Evolutionary conservation across 2,888 invertebrate species (phyloP).

Genomic region (Nephrocerus scutellatus): DNA sequence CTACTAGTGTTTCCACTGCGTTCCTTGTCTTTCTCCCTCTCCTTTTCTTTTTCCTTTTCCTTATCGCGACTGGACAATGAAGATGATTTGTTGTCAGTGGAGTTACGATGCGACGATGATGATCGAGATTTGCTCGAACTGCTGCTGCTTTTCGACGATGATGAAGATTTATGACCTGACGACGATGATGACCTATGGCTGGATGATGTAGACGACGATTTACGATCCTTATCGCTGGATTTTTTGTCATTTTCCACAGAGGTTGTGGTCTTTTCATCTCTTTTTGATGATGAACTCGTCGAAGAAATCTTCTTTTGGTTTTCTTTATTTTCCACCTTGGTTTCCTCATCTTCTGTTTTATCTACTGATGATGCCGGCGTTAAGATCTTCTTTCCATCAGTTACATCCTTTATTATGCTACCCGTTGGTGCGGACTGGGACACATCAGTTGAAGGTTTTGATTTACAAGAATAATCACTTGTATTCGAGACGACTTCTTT

Average conservation of each 20-base stretch:
- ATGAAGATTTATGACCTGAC: constrained; percentile 40
- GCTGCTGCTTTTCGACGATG: constrained; percentile 37
- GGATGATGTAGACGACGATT: constrained; percentile 41
- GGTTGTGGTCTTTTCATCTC: constrained; percentile 28
- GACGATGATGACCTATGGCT: constrained; percentile 46
- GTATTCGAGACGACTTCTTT: too few species aligned
- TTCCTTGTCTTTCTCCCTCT: constrained; percentile 36
- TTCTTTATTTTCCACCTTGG: constrained; percentile 39
- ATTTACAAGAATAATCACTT: too few species aligned
- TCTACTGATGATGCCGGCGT: constrained; percentile 12
- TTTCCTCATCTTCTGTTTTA: constrained; percentile 8
- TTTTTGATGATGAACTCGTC: constrained; percentile 24
- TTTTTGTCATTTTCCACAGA: constrained; percentile 36
- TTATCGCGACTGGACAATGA: constrained; percentile 40
- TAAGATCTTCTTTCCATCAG: constrained; percentile 10
- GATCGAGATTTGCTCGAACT: constrained; percentile 28
- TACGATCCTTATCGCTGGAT: constrained; percentile 36
- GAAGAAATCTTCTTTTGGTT: constrained; percentile 21
- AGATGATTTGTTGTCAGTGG: constrained; percentile 26
- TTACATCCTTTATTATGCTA: constrained; percentile 9
- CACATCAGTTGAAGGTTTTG: too few species aligned
- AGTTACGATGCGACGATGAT: constrained; percentile 36
- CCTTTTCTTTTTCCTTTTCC: constrained; percentile 43
- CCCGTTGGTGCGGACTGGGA: too few species aligned
- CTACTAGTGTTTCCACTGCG: constrained; percentile 34